Evolutionary conservation across 2,797 vertebrate species (phyloP), one percentile per base, ranked within the genome.

Genomic region (Meriones psammophilus): DNA sequence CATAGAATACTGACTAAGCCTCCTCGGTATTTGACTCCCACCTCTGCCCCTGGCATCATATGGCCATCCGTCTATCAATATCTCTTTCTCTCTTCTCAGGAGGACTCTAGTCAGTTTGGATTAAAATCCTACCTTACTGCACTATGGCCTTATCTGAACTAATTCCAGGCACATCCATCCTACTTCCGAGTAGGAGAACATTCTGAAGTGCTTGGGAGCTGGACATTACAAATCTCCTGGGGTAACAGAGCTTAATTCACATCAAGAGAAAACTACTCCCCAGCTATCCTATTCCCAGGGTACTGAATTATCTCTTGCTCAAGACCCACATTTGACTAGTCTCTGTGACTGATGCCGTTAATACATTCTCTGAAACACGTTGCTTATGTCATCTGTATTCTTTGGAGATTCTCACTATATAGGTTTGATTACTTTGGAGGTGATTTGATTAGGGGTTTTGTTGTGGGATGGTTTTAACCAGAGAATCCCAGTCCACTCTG

Each of bases 391-490:
- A 22, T 87, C 58, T 74, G 13, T 89, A 71, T 85, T 89, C 39
- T 86, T 84, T 33, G 85, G 81, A 80, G 71, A 92, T 58, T 92
- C 77, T 95, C 22, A 58, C 15, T 36, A 30, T 26, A 4, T n/a
- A 33, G 33, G 12, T 58, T 84, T 60, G 28, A 95, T 76, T 95
- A 62, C n/a, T 33, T 36, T 87, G 56, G 80, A 83, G 74, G 80
- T 64, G 36, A 79, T 93, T 78, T 68, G 24, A 73, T 17, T 28
- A 62, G 46, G 36, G 74, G 13, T 91, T 94, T 64, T 85, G 8
- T 83, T 68, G 22, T 86, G 3, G 14, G 5, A 17, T 96, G 54
- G 76, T 93, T 92, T 91, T 90, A 90, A 73, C 30, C 88, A 74
- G 15, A 68, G 28, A 96, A 68, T 56, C 22, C 62, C 26, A 24